These are phyloP conservation scores for Oreochromis tanganicae DNA, from an alignment of 2,113 vertebrate genomes.

Conservation along the genomic window DNA sequence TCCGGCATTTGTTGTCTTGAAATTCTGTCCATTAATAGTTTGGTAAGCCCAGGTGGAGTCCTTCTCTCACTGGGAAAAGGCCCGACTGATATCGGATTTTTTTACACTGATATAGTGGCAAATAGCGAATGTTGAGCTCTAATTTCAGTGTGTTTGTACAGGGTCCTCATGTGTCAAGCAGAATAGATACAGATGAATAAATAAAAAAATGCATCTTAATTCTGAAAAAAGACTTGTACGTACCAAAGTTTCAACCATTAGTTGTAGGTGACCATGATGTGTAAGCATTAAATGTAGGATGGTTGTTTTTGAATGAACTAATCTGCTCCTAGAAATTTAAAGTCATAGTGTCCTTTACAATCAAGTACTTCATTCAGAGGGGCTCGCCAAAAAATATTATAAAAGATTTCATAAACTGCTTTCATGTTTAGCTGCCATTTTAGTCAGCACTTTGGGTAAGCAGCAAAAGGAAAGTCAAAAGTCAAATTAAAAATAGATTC, in stretches of 20 bases:
- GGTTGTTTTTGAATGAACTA: neutral
- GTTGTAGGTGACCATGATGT: neutral
- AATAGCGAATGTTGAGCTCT: neutral
- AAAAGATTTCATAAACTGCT: neutral
- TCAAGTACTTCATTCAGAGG: neutral
- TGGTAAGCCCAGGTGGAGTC: neutral
- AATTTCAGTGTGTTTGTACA: neutral
- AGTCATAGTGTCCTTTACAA: neutral
- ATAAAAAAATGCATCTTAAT: neutral
- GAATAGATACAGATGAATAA: neutral
- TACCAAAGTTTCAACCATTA: neutral
- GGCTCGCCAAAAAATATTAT: neutral
- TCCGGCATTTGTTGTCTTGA: neutral
- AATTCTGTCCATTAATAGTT: neutral
- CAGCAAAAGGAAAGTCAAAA: neutral
- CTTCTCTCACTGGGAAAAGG: neutral
- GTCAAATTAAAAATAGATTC: neutral
- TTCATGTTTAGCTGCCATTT: neutral
- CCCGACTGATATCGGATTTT: neutral
- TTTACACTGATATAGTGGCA: neutral
- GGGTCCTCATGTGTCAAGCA: neutral
- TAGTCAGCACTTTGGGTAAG: neutral
- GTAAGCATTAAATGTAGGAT: neutral
- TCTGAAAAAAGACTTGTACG: rapidly evolving
- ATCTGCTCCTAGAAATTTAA: neutral